A percentile compares a stretch with the other conserved stretches of the same genome.
phyloP scores from a whole-genome alignment of 2,888 invertebrate species.

The Osedax frankpressi region DNA sequence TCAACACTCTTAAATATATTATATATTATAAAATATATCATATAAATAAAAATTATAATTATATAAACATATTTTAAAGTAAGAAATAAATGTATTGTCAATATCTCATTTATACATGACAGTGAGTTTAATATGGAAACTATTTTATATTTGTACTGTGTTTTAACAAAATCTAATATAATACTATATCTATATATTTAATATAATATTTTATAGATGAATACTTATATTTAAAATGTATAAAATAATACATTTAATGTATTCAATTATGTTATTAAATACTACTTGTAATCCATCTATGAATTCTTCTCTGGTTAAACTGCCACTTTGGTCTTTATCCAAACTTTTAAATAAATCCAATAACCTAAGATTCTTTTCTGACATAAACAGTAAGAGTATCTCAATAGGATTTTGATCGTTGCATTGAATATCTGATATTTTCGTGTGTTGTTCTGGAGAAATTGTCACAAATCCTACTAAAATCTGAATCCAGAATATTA shows the following conservation, averaged over 20 bases:
- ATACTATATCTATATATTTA: too few relatives aligned
- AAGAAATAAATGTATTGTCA: too few relatives aligned
- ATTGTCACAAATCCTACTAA: constrained; percentile 3
- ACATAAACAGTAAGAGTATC: constrained; percentile 27
- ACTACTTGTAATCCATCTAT: constrained; percentile 24
- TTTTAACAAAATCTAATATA: too few relatives aligned
- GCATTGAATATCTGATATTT: constrained; percentile 3
- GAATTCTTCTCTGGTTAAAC: constrained; percentile 24
- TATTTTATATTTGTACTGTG: too few relatives aligned
- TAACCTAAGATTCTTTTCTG: constrained; percentile 25
- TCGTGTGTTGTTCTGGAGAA: constrained; percentile 6
- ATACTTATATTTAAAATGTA: too few relatives aligned
- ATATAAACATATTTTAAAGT: neutral
- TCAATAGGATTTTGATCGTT: constrained; percentile 26
- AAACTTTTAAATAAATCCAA: constrained; percentile 27
- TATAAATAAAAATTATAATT: neutral
- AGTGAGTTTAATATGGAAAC: too few relatives aligned
- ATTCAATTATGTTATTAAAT: too few relatives aligned
- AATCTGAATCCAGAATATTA: too few relatives aligned
- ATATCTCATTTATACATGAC: too few relatives aligned
- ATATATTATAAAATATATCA: neutral
- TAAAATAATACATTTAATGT: too few relatives aligned
- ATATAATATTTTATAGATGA: too few relatives aligned
- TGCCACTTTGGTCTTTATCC: constrained; percentile 28
- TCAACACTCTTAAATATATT: constrained; percentile 22